Evolutionary conservation across 2,888 invertebrate genomes (phyloP), one percentile per base, ranked within the genome.

Genomic region (Proisotoma minuta): DNA sequence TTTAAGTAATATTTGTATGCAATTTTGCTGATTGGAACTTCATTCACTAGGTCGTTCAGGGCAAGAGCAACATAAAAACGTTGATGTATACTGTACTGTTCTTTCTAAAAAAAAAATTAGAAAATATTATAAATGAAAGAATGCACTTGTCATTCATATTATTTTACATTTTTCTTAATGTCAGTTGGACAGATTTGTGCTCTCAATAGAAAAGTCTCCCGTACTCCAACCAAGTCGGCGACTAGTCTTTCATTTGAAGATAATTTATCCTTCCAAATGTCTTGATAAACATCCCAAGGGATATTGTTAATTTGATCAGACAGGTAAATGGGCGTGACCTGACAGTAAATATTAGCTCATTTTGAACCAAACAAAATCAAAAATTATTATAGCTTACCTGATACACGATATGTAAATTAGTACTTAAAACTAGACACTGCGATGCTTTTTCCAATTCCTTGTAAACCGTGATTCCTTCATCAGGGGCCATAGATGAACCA

Each of bases 371-470:
- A 34, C 18, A 28, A 50, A 57, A 34, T 34, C 34, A 34, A 8
- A 5, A 18, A 27, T 34, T 29, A 27, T 12, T 23, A 12, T 15
- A 28, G 51, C 73, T 51, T 43, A 96, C 96, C 75, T 95, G 81
- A 78, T 97, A 99, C 52, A 99, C 85, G 43, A 97, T 84, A 79
- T 99, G 98, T 2, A 99, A 82, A 75, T 99, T 98, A 59, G 90
- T 91, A 77, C 96, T 94, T 12, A 99, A 79, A 0, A 94, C 94
- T 76, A 99, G 87, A 75, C 90, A 89, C 74, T 88, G 87, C 8
- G 94, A 83, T 0, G 97, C 94, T 77, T 87, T 88, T 77, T 92
- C 88, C 26, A 99, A 78, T 78, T 98, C 98, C 66, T 87, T 84
- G 76, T 96, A 91, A 47, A 99, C 83, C 20, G 87, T 83, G 8